Evolutionary conservation across 2,113 vertebrate species (phyloP).

Genomic region (Naja naja): DNA sequence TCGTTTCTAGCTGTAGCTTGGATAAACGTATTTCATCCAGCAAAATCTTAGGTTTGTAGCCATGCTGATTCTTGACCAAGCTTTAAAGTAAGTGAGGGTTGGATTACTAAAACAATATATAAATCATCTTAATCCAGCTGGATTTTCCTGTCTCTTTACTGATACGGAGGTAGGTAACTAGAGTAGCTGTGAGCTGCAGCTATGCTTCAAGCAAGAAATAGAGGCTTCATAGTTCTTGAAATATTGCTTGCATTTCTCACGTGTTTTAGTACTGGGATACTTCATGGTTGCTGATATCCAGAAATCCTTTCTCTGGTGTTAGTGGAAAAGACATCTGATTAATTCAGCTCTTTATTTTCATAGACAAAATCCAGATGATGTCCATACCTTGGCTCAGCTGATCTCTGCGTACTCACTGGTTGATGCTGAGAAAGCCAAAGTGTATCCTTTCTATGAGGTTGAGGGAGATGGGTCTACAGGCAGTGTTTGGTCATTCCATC

Average conservation of each 20-base stretch:
- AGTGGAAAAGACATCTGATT: not conserved
- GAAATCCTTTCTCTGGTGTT: not conserved
- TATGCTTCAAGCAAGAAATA: not conserved
- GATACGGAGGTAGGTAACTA: not conserved
- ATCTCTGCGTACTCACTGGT: slow-evolving; percentile 97
- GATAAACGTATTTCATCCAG: not conserved
- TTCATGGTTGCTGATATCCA: not conserved
- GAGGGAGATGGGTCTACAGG: not conserved
- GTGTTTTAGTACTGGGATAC: not conserved
- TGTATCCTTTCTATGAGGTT: slow-evolving; percentile 82
- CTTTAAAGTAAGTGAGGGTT: not conserved
- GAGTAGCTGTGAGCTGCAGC: not conserved
- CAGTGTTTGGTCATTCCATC: not conserved
- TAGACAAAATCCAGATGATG: slow-evolving; percentile 92
- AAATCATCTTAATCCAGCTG: not conserved
- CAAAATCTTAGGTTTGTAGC: not conserved
- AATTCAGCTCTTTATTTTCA: slow-evolving; percentile 1
- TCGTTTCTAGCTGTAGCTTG: not conserved
- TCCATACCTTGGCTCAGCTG: slow-evolving; percentile 93
- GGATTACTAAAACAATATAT: not conserved
- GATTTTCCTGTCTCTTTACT: not conserved
- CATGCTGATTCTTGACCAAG: not conserved
- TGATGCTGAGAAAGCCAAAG: slow-evolving; percentile 93
- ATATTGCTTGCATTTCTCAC: not conserved
- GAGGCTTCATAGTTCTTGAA: not conserved